Evolutionary conservation across 2,888 invertebrate species (phyloP).

Genomic region (Drosophila fulvimacula): DNA sequence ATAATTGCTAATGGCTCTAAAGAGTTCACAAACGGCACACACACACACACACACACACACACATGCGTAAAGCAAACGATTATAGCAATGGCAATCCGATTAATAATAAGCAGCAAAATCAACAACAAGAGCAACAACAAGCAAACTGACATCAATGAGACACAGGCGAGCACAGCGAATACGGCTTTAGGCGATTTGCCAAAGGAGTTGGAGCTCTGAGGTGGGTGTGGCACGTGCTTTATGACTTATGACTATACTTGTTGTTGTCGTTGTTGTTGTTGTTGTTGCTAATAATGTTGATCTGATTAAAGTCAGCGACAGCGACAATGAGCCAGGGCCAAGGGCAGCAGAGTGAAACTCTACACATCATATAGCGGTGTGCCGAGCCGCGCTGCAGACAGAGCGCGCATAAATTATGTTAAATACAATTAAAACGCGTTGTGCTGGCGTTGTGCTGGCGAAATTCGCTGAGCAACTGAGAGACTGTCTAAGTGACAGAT

Average conservation of each 20-base stretch:
- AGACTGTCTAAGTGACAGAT: constrained; percentile 30
- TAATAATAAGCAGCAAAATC: constrained; percentile 50
- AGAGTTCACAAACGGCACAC: constrained; percentile 35
- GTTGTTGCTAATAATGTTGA: constrained; percentile 35
- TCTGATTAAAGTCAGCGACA: constrained; percentile 45
- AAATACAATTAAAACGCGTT: constrained; percentile 48
- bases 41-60: constrained; percentile 19
- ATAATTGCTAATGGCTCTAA: constrained; percentile 45
- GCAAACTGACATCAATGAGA: constrained; percentile 28
- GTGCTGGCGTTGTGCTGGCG: constrained; percentile 7
- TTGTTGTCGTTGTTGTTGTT: constrained; percentile 6
- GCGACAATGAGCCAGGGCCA: constrained; percentile 33
- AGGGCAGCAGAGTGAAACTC: background rate
- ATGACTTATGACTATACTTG: constrained; percentile 29
- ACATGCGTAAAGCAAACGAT: constrained; percentile 29
- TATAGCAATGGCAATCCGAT: constrained; percentile 58
- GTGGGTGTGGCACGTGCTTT: constrained; percentile 22
- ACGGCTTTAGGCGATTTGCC: constrained; percentile 24
- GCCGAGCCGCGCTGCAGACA: too few relatives aligned
- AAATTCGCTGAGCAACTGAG: constrained; percentile 29
- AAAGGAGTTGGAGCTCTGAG: background rate
- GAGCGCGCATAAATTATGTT: constrained; percentile 50
- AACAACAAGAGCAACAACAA: constrained; percentile 24
- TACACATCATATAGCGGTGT: too few relatives aligned
- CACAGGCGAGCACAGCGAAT: constrained; percentile 6